Conservation (phyloP, 1,140 invertebrate genomes). For the Melanaphis sacchari region DNA sequence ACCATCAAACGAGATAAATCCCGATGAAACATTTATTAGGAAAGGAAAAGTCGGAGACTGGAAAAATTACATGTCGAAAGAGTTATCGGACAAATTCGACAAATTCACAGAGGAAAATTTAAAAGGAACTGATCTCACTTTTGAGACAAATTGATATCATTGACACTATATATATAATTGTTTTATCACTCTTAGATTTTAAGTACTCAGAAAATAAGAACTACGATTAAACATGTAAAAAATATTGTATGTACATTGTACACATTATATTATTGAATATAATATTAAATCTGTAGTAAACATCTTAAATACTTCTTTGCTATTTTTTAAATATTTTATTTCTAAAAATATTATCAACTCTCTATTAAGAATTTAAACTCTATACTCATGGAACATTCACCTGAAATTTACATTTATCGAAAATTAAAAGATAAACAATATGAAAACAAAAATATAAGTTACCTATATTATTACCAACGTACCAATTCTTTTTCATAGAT, state of each 20-base stretch:
- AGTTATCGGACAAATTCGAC: slow-evolving; percentile 75
- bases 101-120: slow-evolving; percentile 74
- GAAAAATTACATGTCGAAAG: slow-evolving; percentile 80
- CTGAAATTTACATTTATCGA: background rate
- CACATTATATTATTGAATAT: background rate
- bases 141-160: slow-evolving; percentile 64
- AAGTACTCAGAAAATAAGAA: background rate
- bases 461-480: background rate
- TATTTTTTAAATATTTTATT: background rate
- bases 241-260: background rate
- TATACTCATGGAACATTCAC: background rate
- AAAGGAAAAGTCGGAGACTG: slow-evolving; percentile 82
- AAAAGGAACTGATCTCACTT: slow-evolving; percentile 70
- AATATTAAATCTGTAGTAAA: background rate
- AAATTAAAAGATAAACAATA: background rate
- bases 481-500: background rate
- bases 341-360: background rate
- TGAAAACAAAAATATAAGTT: background rate
- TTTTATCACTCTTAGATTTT: background rate
- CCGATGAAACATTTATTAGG: slow-evolving; percentile 74
- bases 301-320: background rate
- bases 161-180: background rate
- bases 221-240: background rate
- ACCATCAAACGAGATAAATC: slow-evolving; percentile 65
- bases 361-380: background rate